Conservation (phyloP, 2,888 invertebrate species). For the Drosophila suboccidentalis region DNA sequence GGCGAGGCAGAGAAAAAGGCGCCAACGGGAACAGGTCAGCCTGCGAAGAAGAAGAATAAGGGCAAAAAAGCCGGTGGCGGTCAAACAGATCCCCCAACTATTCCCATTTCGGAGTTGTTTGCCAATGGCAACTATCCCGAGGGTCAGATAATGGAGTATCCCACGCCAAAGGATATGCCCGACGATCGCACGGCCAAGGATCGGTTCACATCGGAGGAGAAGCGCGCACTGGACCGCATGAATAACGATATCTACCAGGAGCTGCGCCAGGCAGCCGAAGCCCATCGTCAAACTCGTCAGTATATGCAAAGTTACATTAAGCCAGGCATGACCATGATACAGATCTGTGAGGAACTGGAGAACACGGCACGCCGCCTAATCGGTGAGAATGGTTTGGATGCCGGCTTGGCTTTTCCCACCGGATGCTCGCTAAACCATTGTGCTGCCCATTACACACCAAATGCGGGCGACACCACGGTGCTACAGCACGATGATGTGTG, state of each 20-base stretch:
- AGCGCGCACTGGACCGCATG: conserved; percentile 94
- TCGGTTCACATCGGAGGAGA: conserved; percentile 94
- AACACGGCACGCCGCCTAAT: conserved; percentile 96
- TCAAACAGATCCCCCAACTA: conserved; percentile 94
- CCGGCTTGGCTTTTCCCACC: conserved; percentile 98
- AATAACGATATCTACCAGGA: conserved; percentile 95
- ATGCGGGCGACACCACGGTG: conserved; percentile 98
- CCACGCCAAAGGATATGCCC: conserved; percentile 87
- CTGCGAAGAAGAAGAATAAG: conserved; percentile 86
- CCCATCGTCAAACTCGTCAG: conserved; percentile 93
- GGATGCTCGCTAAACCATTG: conserved; percentile 99
- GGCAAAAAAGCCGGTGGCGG: conserved; percentile 85
- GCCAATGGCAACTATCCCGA: conserved; percentile 94
- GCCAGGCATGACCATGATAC: conserved; percentile 99
- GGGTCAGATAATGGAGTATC: conserved; percentile 95
- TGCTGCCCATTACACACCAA: conserved; percentile 99
- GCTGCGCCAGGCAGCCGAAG: conserved; percentile 98
- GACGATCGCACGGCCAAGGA: conserved; percentile 95
- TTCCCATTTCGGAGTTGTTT: conserved; percentile 94
- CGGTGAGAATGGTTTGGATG: conserved; percentile 97
- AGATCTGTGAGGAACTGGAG: conserved; percentile 98
- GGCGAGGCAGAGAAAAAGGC: conserved; percentile 84
- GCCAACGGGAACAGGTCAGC: conserved; percentile 52
- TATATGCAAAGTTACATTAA: conserved; percentile 96
- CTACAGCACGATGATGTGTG: conserved; percentile 98